Evolutionary conservation across 1,140 invertebrate genomes (phyloP).

Genomic region (Pseudoatta argentina): DNA sequence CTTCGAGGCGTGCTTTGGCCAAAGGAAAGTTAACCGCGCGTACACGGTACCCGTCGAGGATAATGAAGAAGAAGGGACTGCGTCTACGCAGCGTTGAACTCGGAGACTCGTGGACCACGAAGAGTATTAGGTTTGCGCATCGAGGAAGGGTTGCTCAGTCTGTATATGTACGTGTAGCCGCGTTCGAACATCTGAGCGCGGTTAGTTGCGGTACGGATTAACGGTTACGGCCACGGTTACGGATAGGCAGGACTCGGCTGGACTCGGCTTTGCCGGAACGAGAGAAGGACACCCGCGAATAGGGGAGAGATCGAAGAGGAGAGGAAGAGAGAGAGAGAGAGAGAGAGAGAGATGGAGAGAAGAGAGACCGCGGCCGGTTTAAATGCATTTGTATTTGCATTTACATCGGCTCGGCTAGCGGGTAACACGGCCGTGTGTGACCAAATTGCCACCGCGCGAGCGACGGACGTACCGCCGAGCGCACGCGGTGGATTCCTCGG

Average conservation of each 20-base stretch:
- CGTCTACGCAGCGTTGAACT: slow-evolving; percentile 26
- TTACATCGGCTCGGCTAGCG: slow-evolving; percentile 73
- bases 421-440: slow-evolving; percentile 67
- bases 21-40: slow-evolving; percentile 47
- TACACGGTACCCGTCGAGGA: slow-evolving; percentile 51
- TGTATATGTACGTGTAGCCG: slow-evolving; percentile 23
- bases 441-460: slow-evolving; percentile 73
- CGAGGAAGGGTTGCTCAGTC: slow-evolving; percentile 2
- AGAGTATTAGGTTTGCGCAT: slow-evolving; percentile 21
- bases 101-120: slow-evolving; percentile 8
- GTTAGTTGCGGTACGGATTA: slow-evolving; percentile 75
- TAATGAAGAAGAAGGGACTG: slow-evolving; percentile 69
- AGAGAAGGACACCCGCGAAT: background rate
- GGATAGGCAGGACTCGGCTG: slow-evolving; percentile 32
- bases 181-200: slow-evolving; percentile 62
- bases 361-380: slow-evolving; percentile 43
- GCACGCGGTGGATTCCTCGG: slow-evolving; percentile 68
- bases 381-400: slow-evolving; percentile 77
- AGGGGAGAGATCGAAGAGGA: background rate
- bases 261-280: background rate
- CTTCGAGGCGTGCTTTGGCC: slow-evolving; percentile 25
- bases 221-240: slow-evolving; percentile 66
- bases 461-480: slow-evolving; percentile 17
- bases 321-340: background rate
- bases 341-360: background rate